A percentile compares a stretch with the other conserved stretches of the same genome.
These are phyloP conservation scores for Sebastes melanostomus DNA, from an alignment of 2,797 vertebrate species.

Conservation along the genomic window DNA sequence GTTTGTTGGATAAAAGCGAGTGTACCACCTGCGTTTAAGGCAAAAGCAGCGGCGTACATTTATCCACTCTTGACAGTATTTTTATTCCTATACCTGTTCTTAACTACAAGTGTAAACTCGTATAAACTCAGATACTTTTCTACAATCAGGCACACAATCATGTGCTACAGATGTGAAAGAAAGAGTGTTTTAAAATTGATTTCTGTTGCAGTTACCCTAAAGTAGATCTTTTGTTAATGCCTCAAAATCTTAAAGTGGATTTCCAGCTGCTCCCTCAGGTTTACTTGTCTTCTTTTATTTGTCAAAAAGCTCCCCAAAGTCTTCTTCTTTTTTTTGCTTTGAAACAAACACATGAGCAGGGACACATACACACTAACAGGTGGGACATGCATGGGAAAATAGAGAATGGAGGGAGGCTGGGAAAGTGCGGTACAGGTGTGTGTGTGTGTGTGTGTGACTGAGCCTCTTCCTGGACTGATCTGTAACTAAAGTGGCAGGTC, in stretches of 20 bases:
- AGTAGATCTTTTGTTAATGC: conserved; percentile 5
- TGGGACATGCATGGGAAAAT: not conserved
- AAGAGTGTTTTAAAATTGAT: not conserved
- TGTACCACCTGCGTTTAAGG: conserved; percentile 34
- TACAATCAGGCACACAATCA: not conserved
- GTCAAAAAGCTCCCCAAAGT: not conserved
- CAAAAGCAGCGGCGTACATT: conserved; percentile 3
- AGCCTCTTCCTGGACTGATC: conserved; percentile 71
- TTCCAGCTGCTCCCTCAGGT: not conserved
- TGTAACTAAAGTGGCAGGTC: conserved; percentile 81
- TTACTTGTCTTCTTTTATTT: not conserved
- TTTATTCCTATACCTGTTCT: not conserved
- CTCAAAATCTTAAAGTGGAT: not conserved
- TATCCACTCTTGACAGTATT: not conserved
- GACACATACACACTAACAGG: not conserved
- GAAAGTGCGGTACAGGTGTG: conserved; percentile 21
- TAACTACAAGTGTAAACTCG: not conserved
- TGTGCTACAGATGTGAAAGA: not conserved
- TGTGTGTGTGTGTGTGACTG: conserved; percentile 18
- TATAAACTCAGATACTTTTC: not conserved
- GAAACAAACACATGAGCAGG: not conserved
- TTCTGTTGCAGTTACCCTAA: not conserved
- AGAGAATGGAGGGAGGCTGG: not conserved
- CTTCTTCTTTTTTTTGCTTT: not conserved
- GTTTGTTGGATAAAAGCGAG: conserved; percentile 53